Evolutionary conservation across 2,888 invertebrate species (phyloP).

Genomic region (Trisateles emortualis): DNA sequence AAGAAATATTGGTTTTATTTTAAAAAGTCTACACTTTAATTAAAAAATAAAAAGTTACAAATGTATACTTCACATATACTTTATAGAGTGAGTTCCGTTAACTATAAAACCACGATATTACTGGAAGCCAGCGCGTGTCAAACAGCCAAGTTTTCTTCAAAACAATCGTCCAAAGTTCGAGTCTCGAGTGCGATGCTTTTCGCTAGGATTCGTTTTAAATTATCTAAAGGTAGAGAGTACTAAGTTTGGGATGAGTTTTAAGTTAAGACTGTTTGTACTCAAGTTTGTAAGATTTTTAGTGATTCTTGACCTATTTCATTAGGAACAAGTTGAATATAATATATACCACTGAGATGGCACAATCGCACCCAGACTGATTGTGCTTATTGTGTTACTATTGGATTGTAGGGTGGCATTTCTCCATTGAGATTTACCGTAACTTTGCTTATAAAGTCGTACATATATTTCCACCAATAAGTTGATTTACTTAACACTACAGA

Average conservation of each 20-base stretch:
- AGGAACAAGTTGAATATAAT: too few relatives aligned
- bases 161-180: constrained; percentile 35
- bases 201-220: constrained; percentile 29
- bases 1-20: too few relatives aligned
- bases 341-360: too few relatives aligned
- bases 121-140: constrained; percentile 18
- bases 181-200: not conserved
- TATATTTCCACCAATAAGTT: too few relatives aligned
- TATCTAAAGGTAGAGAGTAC: constrained; percentile 25
- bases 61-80: not conserved
- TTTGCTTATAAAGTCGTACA: too few relatives aligned
- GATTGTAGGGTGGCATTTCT: too few relatives aligned
- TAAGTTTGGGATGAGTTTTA: constrained; percentile 24
- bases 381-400: too few relatives aligned
- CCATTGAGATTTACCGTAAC: too few relatives aligned
- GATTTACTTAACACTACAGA: too few relatives aligned
- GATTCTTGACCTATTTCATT: not conserved
- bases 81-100: not conserved
- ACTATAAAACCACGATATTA: not conserved
- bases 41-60: too few relatives aligned
- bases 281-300: not conserved
- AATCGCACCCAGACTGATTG: too few relatives aligned
- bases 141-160: constrained; percentile 29
- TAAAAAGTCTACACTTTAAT: too few relatives aligned
- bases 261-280: not conserved